Evolutionary conservation across 2,797 vertebrate genomes (phyloP).

Genomic region (Acanthurus leucopareius): DNA sequence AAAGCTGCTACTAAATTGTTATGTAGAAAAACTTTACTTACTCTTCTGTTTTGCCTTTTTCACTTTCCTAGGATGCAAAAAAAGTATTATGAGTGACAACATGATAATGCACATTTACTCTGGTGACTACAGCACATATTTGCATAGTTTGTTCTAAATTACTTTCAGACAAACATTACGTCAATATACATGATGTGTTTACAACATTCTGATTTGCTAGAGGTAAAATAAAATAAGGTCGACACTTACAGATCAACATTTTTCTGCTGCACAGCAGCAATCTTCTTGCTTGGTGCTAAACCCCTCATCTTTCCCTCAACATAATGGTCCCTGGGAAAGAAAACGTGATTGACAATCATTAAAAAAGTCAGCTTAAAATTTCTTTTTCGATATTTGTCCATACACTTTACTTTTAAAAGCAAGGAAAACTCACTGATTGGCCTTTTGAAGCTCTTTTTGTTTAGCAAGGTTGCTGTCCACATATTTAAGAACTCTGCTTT

Average conservation of each 20-base stretch:
- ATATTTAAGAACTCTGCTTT: slow-evolving; percentile 99
- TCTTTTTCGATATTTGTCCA: not conserved
- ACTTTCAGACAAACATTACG: too few relatives aligned
- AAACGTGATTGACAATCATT: not conserved
- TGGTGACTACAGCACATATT: too few relatives aligned
- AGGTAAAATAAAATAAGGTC: not conserved
- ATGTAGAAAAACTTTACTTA: slow-evolving; percentile 78
- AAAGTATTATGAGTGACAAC: not conserved
- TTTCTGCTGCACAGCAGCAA: slow-evolving; percentile 95
- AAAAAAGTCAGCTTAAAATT: not conserved
- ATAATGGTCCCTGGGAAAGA: slow-evolving; percentile 93
- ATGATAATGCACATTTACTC: not conserved
- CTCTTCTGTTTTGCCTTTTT: slow-evolving; percentile 99
- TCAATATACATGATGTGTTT: too few relatives aligned
- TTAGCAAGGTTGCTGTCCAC: slow-evolving; percentile 99
- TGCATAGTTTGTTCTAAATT: too few relatives aligned
- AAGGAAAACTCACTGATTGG: slow-evolving; percentile 93
- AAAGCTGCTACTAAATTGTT: not conserved
- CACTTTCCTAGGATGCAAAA: slow-evolving; percentile 89
- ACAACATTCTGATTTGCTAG: not conserved
- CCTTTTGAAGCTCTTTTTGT: slow-evolving; percentile 99
- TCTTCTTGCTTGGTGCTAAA: slow-evolving; percentile 97
- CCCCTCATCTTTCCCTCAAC: slow-evolving; percentile 99
- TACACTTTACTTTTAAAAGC: not conserved
- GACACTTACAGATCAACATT: slow-evolving; percentile 92